phyloP scores from a whole-genome alignment of 2,888 invertebrate species.

The Sialis lutaria region DNA sequence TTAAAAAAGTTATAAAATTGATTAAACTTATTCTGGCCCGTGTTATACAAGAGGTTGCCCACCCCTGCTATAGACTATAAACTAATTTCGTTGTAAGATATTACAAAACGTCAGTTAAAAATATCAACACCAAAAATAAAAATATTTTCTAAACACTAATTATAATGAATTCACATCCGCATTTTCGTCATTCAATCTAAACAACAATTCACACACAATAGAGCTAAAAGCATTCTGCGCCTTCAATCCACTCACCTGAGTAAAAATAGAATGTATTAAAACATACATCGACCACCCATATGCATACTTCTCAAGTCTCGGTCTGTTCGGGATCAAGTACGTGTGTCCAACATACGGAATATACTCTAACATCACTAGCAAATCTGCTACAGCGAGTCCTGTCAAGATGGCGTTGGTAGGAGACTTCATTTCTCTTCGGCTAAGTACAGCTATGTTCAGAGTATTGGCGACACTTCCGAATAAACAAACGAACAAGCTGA shows the following conservation, averaged over 20 bases:
- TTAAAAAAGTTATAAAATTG: no score
- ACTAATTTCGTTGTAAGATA: no score
- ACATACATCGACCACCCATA: conserved; percentile 72
- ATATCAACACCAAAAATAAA: no score
- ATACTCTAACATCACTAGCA: conserved; percentile 89
- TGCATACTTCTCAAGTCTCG: conserved; percentile 33
- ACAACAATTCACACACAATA: no score
- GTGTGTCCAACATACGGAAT: conserved; percentile 76
- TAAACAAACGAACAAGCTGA: conserved; percentile 71
- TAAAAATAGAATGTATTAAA: conserved; percentile 80
- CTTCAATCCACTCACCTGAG: conserved; percentile 30
- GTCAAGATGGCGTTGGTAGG: conserved; percentile 86
- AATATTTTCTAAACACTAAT: no score
- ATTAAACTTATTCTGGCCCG: no score
- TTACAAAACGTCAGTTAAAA: no score
- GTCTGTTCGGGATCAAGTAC: conserved; percentile 43
- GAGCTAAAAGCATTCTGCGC: no score
- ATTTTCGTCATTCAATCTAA: no score
- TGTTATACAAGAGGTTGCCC: no score
- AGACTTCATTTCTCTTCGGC: conserved; percentile 77
- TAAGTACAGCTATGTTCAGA: conserved; percentile 81
- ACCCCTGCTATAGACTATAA: no score
- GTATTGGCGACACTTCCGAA: conserved; percentile 82
- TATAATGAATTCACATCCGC: no score
- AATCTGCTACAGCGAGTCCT: conserved; percentile 77